These are phyloP conservation scores for Smittia sp. DNA, from an alignment of 2,888 invertebrate genomes.

Conservation along the genomic window DNA sequence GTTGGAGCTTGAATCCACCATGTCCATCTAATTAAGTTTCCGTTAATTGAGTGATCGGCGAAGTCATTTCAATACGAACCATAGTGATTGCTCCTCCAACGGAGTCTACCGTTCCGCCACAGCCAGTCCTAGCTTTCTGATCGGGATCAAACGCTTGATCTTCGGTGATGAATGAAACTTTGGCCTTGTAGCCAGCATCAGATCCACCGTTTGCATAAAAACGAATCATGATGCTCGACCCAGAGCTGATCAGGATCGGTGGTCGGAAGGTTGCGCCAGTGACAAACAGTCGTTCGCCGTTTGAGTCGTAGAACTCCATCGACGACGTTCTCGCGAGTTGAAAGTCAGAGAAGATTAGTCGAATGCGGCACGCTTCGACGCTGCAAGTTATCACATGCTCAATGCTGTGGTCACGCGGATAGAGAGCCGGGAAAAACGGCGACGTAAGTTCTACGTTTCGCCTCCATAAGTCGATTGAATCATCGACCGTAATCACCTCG, in stretches of 20 bases:
- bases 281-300: constrained; percentile 63
- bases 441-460: constrained; percentile 55
- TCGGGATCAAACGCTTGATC: constrained; percentile 45
- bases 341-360: constrained; percentile 66
- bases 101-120: constrained; percentile 68
- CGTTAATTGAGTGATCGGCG: too few relatives aligned
- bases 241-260: constrained; percentile 63
- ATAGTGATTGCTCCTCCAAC: constrained; percentile 71
- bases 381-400: constrained; percentile 65
- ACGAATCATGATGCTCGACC: constrained; percentile 60
- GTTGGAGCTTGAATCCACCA: constrained; percentile 57
- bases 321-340: constrained; percentile 64
- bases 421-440: constrained; percentile 66
- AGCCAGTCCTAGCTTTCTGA: constrained; percentile 51
- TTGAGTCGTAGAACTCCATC: constrained; percentile 69
- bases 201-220: constrained; percentile 71
- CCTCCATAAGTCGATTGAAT: constrained; percentile 46
- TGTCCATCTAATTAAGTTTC: too few relatives aligned
- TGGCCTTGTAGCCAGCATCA: constrained; percentile 64
- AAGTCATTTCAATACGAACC: too few relatives aligned
- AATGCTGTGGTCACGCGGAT: constrained; percentile 64
- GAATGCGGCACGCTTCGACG: constrained; percentile 59
- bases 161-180: constrained; percentile 54
- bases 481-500: constrained; percentile 50
- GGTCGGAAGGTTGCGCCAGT: constrained; percentile 68